These are phyloP conservation scores for Leptopilina boulardi DNA, from an alignment of 1,140 invertebrate species.

Conservation along the genomic window DNA sequence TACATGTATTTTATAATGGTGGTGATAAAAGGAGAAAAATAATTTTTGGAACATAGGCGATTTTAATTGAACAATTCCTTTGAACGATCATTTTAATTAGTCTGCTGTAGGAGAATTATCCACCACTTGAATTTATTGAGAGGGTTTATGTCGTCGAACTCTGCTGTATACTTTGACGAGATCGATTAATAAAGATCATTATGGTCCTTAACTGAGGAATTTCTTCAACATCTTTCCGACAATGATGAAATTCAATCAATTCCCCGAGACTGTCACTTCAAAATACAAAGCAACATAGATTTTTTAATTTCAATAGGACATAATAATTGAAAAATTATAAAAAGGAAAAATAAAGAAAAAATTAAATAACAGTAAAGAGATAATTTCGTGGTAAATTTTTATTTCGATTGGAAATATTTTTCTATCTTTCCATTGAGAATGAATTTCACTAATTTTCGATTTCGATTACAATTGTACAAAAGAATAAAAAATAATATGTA, in stretches of 20 bases:
- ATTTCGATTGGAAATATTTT: too few species aligned
- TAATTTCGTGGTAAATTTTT: too few species aligned
- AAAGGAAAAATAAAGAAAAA: too few species aligned
- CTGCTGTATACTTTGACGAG: not conserved
- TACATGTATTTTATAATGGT: not conserved
- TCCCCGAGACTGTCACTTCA: not conserved
- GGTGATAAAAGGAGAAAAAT: not conserved
- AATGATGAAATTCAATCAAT: not conserved
- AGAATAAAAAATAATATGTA: not conserved
- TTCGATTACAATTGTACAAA: not conserved
- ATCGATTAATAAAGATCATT: conserved; percentile 20
- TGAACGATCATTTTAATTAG: conserved; percentile 4
- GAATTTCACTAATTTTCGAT: too few species aligned
- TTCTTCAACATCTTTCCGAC: not conserved
- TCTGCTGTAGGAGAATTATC: not conserved
- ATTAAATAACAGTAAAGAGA: too few species aligned
- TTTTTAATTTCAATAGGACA: too few species aligned
- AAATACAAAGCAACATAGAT: not conserved
- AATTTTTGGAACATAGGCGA: conserved; percentile 1
- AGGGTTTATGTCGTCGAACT: not conserved
- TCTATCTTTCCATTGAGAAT: too few species aligned
- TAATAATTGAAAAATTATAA: too few species aligned
- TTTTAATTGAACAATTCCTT: conserved; percentile 13
- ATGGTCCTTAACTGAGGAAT: not conserved
- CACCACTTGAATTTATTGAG: conserved; percentile 11